Evolutionary conservation across 2,113 vertebrate genomes (phyloP).

Genomic region (Crotophaga sulcirostris): DNA sequence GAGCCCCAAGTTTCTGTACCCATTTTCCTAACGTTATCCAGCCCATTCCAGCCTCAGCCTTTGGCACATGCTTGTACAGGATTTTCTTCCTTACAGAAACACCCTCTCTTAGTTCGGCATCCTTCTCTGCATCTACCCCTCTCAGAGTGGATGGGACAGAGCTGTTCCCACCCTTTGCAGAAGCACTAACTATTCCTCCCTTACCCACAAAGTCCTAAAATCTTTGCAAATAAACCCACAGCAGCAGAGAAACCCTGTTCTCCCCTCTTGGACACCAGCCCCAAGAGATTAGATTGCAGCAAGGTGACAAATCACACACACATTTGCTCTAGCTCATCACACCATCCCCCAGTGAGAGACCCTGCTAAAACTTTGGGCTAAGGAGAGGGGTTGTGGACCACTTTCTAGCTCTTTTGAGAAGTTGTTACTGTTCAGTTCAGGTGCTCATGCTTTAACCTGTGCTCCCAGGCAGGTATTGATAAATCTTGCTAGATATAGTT

Average conservation of each 20-base stretch:
- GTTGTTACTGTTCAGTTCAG: not conserved
- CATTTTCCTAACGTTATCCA: fast-evolving
- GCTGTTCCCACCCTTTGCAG: not conserved
- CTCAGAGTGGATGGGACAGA: fast-evolving
- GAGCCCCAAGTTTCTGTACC: not conserved
- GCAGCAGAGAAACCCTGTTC: not conserved
- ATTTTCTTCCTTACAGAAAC: not conserved
- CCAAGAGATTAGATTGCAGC: not conserved
- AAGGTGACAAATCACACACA: not conserved
- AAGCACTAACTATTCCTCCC: not conserved
- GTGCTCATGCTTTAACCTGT: not conserved
- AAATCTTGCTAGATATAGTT: not conserved
- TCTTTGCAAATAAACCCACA: not conserved
- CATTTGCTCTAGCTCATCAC: not conserved
- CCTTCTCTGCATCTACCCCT: fast-evolving
- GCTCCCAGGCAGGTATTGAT: not conserved
- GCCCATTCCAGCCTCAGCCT: not conserved
- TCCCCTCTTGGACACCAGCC: fast-evolving
- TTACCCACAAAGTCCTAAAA: not conserved
- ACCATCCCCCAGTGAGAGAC: fast-evolving
- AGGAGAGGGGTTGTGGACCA: fast-evolving
- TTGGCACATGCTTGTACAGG: fast-evolving
- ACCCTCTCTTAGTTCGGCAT: not conserved
- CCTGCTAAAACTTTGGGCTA: fast-evolving
- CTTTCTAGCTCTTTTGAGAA: not conserved